Evolutionary conservation across 2,888 invertebrate genomes (phyloP).

Genomic region (Clepsis dumicolana): DNA sequence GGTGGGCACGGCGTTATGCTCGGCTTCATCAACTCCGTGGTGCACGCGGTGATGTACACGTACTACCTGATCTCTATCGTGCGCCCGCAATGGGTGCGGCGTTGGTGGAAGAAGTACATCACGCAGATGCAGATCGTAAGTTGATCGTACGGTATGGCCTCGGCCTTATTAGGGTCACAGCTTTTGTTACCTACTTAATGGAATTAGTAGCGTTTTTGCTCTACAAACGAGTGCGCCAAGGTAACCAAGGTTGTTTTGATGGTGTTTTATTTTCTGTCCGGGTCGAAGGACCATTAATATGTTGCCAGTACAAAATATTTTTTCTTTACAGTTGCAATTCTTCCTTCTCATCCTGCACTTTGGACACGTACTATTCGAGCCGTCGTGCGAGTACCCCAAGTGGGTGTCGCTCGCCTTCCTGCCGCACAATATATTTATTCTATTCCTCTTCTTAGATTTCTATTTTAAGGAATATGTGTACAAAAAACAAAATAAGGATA

Average conservation of each 20-base stretch:
- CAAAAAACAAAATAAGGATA: slow-evolving; percentile 71
- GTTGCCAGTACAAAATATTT: background rate
- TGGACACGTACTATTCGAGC: slow-evolving; percentile 81
- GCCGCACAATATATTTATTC: slow-evolving; percentile 89
- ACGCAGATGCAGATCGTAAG: slow-evolving; percentile 94
- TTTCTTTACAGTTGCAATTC: slow-evolving; percentile 87
- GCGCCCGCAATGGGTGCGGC: slow-evolving; percentile 90
- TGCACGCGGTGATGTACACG: slow-evolving; percentile 93
- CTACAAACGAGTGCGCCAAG: no score
- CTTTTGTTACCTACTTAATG: no score
- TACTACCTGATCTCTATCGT: slow-evolving; percentile 92
- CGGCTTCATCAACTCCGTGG: slow-evolving; percentile 90
- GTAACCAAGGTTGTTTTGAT: no score
- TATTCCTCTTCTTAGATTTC: slow-evolving; percentile 89
- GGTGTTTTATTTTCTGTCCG: background rate
- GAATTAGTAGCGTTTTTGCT: no score
- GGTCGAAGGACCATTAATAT: background rate
- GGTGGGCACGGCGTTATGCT: slow-evolving; percentile 90
- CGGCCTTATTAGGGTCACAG: background rate
- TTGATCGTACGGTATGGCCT: slow-evolving; percentile 34
- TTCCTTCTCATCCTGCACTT: slow-evolving; percentile 87
- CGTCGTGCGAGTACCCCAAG: slow-evolving; percentile 88
- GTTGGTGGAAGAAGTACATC: slow-evolving; percentile 94
- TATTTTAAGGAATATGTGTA: slow-evolving; percentile 88
- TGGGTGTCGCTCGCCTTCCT: slow-evolving; percentile 85